Evolutionary conservation across 2,113 vertebrate genomes (phyloP).

Genomic region (Nothocercus nigrocapillus): DNA sequence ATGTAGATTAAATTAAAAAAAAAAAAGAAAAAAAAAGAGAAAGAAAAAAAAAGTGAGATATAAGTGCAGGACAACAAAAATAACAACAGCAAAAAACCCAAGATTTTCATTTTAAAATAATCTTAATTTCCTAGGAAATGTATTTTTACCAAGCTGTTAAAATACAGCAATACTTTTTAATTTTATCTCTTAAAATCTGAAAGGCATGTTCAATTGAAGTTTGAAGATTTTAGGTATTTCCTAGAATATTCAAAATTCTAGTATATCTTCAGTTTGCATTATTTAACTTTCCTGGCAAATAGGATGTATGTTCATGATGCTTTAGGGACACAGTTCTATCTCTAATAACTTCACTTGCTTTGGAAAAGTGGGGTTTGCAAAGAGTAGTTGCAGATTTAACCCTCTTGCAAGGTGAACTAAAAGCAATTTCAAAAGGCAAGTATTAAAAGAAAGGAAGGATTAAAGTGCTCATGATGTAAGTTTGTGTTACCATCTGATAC

Average conservation of each 20-base stretch:
- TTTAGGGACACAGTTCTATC: background rate
- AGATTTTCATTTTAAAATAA: background rate
- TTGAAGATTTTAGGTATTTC: background rate
- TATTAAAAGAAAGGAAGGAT: background rate
- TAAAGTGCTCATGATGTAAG: background rate
- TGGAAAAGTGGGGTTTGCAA: accelerated
- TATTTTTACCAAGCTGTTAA: background rate
- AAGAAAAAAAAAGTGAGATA: background rate
- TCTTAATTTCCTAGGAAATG: background rate
- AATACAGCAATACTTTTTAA: background rate
- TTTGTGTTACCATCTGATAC: background rate
- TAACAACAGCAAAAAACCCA: background rate
- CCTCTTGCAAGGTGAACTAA: background rate
- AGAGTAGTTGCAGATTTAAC: background rate
- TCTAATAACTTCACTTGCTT: background rate
- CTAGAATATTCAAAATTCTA: background rate
- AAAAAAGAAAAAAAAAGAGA: background rate
- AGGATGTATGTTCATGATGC: background rate
- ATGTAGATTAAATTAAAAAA: background rate
- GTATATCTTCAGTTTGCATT: background rate
- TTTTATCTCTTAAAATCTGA: background rate
- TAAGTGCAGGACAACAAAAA: background rate
- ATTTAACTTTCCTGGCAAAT: background rate
- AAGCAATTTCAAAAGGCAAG: background rate
- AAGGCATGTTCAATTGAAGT: background rate